Base-by-base conservation (phyloP, 2,113 vertebrate genomes). In the Phyllostomus discolor region DNA sequence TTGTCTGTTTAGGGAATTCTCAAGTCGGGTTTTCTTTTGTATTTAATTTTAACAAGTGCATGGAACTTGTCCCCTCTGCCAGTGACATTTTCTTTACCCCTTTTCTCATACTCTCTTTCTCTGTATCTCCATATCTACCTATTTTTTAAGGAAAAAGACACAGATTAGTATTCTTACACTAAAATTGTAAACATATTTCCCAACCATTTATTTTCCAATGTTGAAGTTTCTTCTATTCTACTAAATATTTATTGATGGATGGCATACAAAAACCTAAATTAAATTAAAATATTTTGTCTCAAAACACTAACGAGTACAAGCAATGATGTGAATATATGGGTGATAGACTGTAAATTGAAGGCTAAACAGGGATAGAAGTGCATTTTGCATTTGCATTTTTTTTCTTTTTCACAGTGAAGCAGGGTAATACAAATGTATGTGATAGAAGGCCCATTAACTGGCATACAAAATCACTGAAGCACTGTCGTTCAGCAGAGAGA, bases 401-500 rank as follows among this genome's bases (percentile, higher is more conserved):
- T 82, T 67, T 83, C 46, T 33, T 16, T 96, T 43, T 94, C 28
- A 87, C 31, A 96, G 66, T 67, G 33, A 82, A 93, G 22, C 3
- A 78, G 4, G 66, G 1, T 72, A 33, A 50, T 97, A 83, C n/a
- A 93, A 50, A 92, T 85, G 35, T 43, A 66, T 59, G 33, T 79
- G 62, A 82, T 96, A 76, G 91, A 91, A 92, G 57, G 19, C 90
- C 79, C 85, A n/a, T 88, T 97, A 19, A 54, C 33, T 93, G 17
- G 88, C 22, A 48, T 46, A 67, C 11, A 89, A 92, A 95, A 88
- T 84, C 17, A 0, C 62, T 95, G 43, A 10, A 33, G 57, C 67
- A 96, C 1, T 24, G 59, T 0, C 0, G 4, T 91, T 94, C 89
- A 96, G 19, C 35, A 86, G 67, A 93, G 90, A 96, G 5, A 86